Base-by-base conservation (phyloP, 2,888 invertebrate species). In the Synanthedon myopaeformis region DNA sequence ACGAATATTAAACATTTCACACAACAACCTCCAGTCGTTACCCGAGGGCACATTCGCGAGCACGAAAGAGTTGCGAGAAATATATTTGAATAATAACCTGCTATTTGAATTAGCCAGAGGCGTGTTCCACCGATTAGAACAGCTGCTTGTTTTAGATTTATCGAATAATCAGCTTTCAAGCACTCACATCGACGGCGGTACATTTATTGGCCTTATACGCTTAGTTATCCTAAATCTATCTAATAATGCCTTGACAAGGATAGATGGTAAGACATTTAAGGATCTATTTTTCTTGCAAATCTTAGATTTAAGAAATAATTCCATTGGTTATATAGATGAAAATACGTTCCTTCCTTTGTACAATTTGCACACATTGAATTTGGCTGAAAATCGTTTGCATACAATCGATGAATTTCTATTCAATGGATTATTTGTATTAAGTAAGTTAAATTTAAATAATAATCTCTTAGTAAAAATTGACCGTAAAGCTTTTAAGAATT, bases 241-340 rank as follows among this genome's bases (percentile, higher is more conserved):
- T 49, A 93, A 94, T 82, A 97, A 97, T 70, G 91, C 92, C 45
- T 83, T 97, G 63, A 94, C 94, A 28, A 91, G 94, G 61, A 92
- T 97, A 72, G 95, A 95, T 69, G 91, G 92, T 55, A 91, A 92
- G 69, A 94, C 94, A 60, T 96, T 96, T 81, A 94, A 94, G 76
- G 95, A 96, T 78, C 86, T 96, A 64, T 94, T 93, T 78, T 94
- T 95, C 74, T 88, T 96, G 55, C 95, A 96, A 82, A 95, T 94
- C 62, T 90, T 96, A 66, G 94, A 95, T 82, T 89, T 96, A 76
- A 91, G 93, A 66, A 95, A 95, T 76, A 96, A 96, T 74, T 93
- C 94, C 14, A 95, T 96, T 61, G 93, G 93, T 45, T 94, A 93
- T 67, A 92, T 96, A 68, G 94, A 95, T 80, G 94, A 94, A 65